Evolutionary conservation across 2,888 invertebrate genomes (phyloP).

Genomic region (Minunthozetes semirufus): DNA sequence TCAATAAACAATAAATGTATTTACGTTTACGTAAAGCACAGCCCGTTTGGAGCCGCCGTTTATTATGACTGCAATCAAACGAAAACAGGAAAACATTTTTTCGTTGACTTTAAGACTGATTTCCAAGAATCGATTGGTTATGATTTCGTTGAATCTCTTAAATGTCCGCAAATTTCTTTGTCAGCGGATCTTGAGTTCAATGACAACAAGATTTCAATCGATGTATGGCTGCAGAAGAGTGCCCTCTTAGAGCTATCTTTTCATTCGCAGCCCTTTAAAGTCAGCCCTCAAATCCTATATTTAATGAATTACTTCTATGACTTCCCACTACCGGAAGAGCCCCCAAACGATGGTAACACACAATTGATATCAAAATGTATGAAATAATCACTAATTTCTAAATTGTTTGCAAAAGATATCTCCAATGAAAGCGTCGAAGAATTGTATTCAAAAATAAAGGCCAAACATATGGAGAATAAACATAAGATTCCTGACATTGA

Average conservation of each 20-base stretch:
- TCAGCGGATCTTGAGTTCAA: not conserved
- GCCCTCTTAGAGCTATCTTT: not conserved
- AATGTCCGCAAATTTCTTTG: not conserved
- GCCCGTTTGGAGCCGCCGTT: not conserved
- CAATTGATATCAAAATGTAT: not conserved
- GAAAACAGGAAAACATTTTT: slow-evolving; percentile 7
- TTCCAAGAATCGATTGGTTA: not conserved
- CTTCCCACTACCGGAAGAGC: not conserved
- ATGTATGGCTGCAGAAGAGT: not conserved
- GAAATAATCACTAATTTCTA: not conserved
- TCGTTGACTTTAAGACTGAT: not conserved
- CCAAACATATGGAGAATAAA: slow-evolving; percentile 13
- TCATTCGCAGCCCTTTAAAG: slow-evolving; percentile 9
- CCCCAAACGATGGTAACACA: not conserved
- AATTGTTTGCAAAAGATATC: not conserved
- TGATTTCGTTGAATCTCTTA: not conserved
- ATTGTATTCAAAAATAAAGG: slow-evolving; percentile 13
- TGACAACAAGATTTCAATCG: not conserved
- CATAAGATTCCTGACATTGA: not conserved
- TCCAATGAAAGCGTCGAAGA: slow-evolving; percentile 6
- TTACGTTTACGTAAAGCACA: not conserved
- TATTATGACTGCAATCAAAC: slow-evolving; percentile 20
- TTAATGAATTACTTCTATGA: slow-evolving; percentile 19
- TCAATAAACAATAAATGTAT: not conserved
- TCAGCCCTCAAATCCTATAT: not conserved